phyloP scores from a whole-genome alignment of 2,113 vertebrate species.

The Lepidothrix coronata region DNA sequence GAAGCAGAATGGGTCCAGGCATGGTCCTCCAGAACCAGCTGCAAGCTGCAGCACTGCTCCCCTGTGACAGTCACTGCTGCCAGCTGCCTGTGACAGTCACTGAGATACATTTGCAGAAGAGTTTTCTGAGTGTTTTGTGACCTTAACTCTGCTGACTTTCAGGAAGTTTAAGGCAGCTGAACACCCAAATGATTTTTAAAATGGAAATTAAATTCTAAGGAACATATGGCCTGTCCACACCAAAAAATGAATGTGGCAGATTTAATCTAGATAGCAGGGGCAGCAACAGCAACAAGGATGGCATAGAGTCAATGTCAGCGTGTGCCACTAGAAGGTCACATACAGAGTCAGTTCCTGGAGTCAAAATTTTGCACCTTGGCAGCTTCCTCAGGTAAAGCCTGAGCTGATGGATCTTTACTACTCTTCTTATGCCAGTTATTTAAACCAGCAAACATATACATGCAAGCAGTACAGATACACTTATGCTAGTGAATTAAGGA shows the following conservation, averaged over 20 bases:
- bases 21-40: neutral
- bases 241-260: neutral
- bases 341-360: neutral
- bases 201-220: conserved; percentile 5
- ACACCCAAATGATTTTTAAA: neutral
- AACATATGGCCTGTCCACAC: neutral
- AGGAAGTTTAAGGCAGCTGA: neutral
- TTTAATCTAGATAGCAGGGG: neutral
- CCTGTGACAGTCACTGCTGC: too few relatives aligned
- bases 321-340: neutral
- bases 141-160: neutral
- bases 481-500: neutral
- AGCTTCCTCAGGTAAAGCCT: neutral
- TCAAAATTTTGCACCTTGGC: neutral
- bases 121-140: neutral
- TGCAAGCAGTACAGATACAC: neutral
- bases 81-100: neutral
- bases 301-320: neutral
- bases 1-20: neutral
- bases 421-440: neutral
- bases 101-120: neutral
- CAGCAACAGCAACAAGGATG: neutral
- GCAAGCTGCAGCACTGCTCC: neutral
- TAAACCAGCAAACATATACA: neutral
- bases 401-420: neutral